Evolutionary conservation across 2,888 invertebrate species (phyloP).

Genomic region (Spilarctia lutea): DNA sequence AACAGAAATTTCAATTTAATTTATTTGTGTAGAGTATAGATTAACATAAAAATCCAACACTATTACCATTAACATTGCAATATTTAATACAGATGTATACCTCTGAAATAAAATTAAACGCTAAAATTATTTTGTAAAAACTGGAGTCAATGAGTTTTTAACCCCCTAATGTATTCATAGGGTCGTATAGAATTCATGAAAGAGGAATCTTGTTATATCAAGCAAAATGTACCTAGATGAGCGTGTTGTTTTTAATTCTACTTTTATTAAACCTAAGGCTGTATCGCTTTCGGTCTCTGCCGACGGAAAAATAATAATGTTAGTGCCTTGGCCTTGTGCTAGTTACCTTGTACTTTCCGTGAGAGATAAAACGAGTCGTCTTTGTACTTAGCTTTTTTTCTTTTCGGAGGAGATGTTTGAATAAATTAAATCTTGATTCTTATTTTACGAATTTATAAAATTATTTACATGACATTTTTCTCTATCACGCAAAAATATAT

Average conservation of each 20-base stretch:
- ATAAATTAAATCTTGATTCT: neutral
- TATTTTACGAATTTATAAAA: neutral
- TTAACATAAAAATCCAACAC: too few relatives aligned
- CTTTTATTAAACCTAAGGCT: constrained; percentile 34
- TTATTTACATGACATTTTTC: neutral
- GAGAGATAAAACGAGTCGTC: constrained; percentile 19
- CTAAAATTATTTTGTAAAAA: constrained; percentile 17
- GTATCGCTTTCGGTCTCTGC: constrained; percentile 32
- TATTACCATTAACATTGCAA: too few relatives aligned
- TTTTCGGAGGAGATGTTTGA: neutral
- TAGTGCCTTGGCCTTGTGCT: constrained; percentile 22
- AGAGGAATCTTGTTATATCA: constrained; percentile 52
- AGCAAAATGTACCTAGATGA: constrained; percentile 49
- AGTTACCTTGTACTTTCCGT: constrained; percentile 22
- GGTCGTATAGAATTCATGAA: constrained; percentile 52
- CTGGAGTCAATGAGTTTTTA: constrained; percentile 30
- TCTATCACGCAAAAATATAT: neutral
- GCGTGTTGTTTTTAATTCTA: constrained; percentile 43
- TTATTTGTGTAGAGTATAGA: too few relatives aligned
- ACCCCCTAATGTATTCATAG: constrained; percentile 50
- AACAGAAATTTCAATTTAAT: too few relatives aligned
- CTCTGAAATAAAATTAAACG: neutral
- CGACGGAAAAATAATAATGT: constrained; percentile 28
- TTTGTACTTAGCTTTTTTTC: constrained; percentile 9
- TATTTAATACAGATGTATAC: neutral